These are phyloP conservation scores for Bovichtus variegatus DNA, from an alignment of 2,797 vertebrate genomes.

Conservation along the genomic window DNA sequence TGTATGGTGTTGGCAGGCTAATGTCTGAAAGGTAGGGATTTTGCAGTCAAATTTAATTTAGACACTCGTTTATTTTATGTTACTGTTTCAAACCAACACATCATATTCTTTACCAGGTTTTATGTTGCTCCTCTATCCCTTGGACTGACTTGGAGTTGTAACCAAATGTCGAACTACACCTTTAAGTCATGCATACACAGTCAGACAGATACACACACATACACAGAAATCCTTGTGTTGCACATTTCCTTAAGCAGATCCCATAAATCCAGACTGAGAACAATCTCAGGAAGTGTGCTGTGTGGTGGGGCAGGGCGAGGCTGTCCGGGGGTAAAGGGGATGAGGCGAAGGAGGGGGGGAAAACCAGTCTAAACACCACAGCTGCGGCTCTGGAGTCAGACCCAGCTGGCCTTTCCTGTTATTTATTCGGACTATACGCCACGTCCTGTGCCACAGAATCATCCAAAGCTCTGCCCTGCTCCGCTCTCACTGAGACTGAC, in stretches of 20 bases:
- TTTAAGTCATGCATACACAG: slow-evolving; percentile 30
- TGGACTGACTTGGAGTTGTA: neutral
- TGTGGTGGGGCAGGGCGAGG: slow-evolving; percentile 76
- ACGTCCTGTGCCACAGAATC: slow-evolving; percentile 79
- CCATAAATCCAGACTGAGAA: slow-evolving; percentile 85
- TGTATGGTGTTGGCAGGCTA: no score
- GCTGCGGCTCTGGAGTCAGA: slow-evolving; percentile 77
- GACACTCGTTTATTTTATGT: neutral
- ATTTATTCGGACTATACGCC: slow-evolving; percentile 76
- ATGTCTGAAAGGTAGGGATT: neutral
- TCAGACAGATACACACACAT: slow-evolving; percentile 41
- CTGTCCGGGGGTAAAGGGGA: slow-evolving; percentile 78
- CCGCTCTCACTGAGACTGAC: slow-evolving; percentile 39
- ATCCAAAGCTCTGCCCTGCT: slow-evolving; percentile 58
- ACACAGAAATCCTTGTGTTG: slow-evolving; percentile 64
- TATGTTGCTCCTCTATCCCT: neutral
- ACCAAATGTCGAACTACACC: slow-evolving; percentile 33
- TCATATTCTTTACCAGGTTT: neutral
- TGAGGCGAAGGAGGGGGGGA: slow-evolving; percentile 29
- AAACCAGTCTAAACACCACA: slow-evolving; percentile 82
- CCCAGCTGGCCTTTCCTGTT: slow-evolving; percentile 89
- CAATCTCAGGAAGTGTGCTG: slow-evolving; percentile 87
- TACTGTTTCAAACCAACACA: neutral
- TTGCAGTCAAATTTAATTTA: neutral
- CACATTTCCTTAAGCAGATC: slow-evolving; percentile 80